Evolutionary conservation across 2,113 vertebrate genomes (phyloP), one percentile per base, ranked within the genome.

Genomic region (Coreoperca whiteheadi): DNA sequence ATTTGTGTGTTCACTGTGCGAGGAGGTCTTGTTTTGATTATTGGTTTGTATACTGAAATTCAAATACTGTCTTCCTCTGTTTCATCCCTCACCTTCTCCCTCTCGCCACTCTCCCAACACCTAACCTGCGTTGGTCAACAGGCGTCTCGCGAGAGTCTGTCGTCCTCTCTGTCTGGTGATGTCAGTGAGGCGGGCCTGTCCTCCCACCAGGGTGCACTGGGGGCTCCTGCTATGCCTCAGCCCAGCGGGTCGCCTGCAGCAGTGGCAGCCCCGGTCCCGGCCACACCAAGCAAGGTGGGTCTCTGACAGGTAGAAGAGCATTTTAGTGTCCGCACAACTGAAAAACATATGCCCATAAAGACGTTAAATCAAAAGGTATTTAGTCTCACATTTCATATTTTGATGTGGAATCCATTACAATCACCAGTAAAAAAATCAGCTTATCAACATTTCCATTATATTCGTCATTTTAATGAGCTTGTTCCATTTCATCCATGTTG

Each of bases 231-330:
- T 1, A 91, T 97, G 21, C 97, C 97, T 5, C 95, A 96, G 0
- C 96, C 97, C 0, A 82, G 94, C 0, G 81, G 91, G 9, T 83
- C 91, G 0, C 93, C 97, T 16, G 83, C 96, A 0, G 94, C 95
- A 72, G 85, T 93, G 0, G 93, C 95, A 67, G 91, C 94, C 0
- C 89, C 91, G 0, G 90, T 94, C 0, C 92, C 95, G 0, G 94
- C 94, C 1, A 96, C 96, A 0, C 94, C 96, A 1, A 98, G 96
- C 77, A 99, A 99, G 97, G 98, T 99, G 88, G 93, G 93, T 5
- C 3, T 16, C 43, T 68, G 39, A 51, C 9, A 12, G 37, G 53
- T 1, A 56, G 5, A 69, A 34, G 1, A 20, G 37, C 0, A 20
- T 54, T 50, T 21, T 15, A 46, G n/a, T 43, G 28, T 73, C 12